Evolutionary conservation across 64 coral and sea anemone species (phyloP), one percentile per base, ranked within the genome.

Genomic region (Dendronephthya gigantea): DNA sequence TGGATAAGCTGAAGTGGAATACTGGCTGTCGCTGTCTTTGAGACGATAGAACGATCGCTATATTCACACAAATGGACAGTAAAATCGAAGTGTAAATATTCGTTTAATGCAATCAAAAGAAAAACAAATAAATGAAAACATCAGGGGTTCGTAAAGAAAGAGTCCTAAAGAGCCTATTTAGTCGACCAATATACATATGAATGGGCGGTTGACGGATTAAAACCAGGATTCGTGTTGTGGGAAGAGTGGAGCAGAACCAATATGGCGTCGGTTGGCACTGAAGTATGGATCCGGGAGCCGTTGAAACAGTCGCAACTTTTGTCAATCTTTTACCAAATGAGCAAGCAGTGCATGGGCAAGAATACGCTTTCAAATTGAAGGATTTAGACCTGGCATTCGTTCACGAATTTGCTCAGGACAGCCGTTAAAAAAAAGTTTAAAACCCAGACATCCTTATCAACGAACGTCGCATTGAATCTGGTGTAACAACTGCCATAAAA

Each of bases 121-220:
- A 79, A 79, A 34, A 79, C 72, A 79, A 79, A 79, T 79, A 79
- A 39, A 79, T 79, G 30, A 39, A 29, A 79, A 79, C 72, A 79
- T 36, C 72, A 39, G 72, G 72, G 72, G 72, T 34, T 79, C 72
- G 72, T 12, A 79, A 36, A 79, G 72, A 79, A 34, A 62, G 55
- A 79, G 30, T 33, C 72, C 37, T 35, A 29, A 79, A 79, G 72
- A 36, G 36, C 32, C 72, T 33, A 79, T 33, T 79, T 79, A 79
- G 32, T 30, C 72, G 36, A 79, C 36, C 72, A 79, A 79, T 79
- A 79, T 79, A 34, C 8, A 36, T 79, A 79, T 79, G 72, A 79
- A 79, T 36, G 32, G 41, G 41, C 41, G 11, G 41, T 11, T 4
- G 41, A 45, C 41, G 41, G 41, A 45, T 6, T 45, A 45, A 45